These are phyloP conservation scores for Conus betulinus DNA, from an alignment of 1,140 invertebrate species.

Conservation along the genomic window DNA sequence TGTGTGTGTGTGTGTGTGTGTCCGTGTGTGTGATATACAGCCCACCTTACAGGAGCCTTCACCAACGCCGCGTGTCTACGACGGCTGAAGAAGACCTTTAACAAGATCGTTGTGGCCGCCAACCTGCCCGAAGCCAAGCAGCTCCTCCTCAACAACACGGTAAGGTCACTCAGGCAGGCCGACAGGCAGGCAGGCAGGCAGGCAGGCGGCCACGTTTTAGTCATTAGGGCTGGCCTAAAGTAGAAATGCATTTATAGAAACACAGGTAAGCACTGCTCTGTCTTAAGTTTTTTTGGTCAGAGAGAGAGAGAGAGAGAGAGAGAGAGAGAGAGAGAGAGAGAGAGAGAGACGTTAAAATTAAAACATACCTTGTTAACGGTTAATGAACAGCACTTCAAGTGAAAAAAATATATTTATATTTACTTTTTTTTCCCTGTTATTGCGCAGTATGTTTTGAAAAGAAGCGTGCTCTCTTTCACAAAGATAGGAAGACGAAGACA, in stretches of 20 bases:
- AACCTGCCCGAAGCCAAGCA: constrained; percentile 38
- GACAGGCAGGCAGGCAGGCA: background rate
- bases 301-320: background rate
- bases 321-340: no score
- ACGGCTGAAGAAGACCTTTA: constrained; percentile 42
- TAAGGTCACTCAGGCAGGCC: constrained; percentile 12
- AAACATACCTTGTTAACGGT: no score
- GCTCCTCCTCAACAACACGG: constrained; percentile 41
- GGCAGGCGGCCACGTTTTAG: background rate
- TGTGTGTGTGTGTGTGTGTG: no score
- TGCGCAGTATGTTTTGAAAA: no score
- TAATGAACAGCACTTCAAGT: no score
- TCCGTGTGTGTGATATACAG: constrained; percentile 21
- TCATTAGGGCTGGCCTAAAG: no score
- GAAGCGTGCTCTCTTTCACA: no score
- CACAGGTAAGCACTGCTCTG: background rate
- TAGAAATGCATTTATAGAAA: no score
- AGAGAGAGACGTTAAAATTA: no score
- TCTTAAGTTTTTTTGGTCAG: background rate
- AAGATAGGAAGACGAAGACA: no score
- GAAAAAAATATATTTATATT: no score
- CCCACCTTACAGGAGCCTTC: constrained; percentile 42
- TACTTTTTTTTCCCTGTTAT: no score
- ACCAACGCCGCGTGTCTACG: constrained; percentile 49
- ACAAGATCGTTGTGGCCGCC: constrained; percentile 35